Evolutionary conservation across 1,140 invertebrate species (phyloP), one percentile per base, ranked within the genome.

Genomic region (Drosophila malerkotliana): DNA sequence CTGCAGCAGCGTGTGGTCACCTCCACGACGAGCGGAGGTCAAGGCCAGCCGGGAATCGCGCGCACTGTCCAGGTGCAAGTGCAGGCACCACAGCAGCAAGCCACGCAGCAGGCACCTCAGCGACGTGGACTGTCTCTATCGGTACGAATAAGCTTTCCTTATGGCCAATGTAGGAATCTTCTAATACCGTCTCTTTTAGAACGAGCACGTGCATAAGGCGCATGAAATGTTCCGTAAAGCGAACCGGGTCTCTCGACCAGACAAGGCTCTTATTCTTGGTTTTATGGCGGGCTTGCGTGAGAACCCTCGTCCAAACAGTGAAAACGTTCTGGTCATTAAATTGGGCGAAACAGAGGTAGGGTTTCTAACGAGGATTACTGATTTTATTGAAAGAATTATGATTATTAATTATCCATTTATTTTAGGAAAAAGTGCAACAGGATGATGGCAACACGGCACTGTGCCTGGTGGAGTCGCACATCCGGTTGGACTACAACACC

Each of bases 201-300:
- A 97, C 91, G 98, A 99, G 92, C 98, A 99, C 95, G 98, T 99
- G 95, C 93, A 98, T 81, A 97, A 98, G 92, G 98, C 98, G 1
- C 98, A 99, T 92, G 97, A 99, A 92, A 99, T 99, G 97, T 99
- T 99, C 93, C 94, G 96, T 60, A 98, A 96, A 76, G 98, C 98
- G 28, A 99, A 99, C 91, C 96, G 97, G 92, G 97, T 99, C 41
- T 99, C 98, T 1, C 93, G 98, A 75, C 98, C 98, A 2, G 98
- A 99, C 82, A 99, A 99, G 91, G 98, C 98, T 39, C 95, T 99
- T 32, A 99, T 99, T 89, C 94, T 99, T 21, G 98, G 98, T 68
- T 99, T 99, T 88, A 99, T 99, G 97, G 98, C 98, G 74, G 98
- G 98, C 1, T 97, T 91, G 24, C 79, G 91, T 0, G 91, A 92